Conservation (phyloP, 2,113 vertebrate genomes). For the Cygnus atratus region DNA sequence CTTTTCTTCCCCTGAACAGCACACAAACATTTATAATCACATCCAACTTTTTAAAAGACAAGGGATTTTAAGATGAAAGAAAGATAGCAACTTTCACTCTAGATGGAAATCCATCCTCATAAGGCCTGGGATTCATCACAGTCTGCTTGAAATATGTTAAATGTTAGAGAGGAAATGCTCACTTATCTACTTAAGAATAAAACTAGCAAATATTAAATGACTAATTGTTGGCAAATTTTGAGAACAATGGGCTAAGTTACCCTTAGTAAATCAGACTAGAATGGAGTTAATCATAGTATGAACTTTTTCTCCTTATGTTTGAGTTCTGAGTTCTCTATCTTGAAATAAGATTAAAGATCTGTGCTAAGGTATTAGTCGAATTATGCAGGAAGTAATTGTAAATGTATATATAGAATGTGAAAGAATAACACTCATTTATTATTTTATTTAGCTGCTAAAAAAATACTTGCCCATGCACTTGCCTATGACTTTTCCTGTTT, state of each 20-base stretch:
- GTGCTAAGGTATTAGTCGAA: not conserved
- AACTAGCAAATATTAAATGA: not conserved
- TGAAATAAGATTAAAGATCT: not conserved
- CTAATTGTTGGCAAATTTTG: not conserved
- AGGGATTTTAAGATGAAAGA: not conserved
- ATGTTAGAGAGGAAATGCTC: not conserved
- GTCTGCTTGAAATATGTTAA: not conserved
- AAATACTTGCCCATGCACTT: not conserved
- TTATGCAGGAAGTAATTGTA: not conserved
- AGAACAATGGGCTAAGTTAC: not conserved
- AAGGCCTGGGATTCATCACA: not conserved
- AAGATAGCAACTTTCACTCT: not conserved
- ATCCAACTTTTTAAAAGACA: not conserved
- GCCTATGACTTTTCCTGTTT: not conserved
- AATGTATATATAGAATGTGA: not conserved
- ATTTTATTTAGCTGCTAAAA: not conserved
- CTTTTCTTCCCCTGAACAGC: not conserved
- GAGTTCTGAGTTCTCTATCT: not conserved
- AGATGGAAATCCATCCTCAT: not conserved
- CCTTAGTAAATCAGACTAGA: not conserved
- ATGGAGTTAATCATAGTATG: not conserved
- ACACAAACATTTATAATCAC: not conserved
- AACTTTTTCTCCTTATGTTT: not conserved
- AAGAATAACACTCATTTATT: not conserved
- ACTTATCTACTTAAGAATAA: not conserved